These are phyloP conservation scores for Apogon hyalosoma DNA, from an alignment of 2,797 vertebrate genomes.

Conservation along the genomic window DNA sequence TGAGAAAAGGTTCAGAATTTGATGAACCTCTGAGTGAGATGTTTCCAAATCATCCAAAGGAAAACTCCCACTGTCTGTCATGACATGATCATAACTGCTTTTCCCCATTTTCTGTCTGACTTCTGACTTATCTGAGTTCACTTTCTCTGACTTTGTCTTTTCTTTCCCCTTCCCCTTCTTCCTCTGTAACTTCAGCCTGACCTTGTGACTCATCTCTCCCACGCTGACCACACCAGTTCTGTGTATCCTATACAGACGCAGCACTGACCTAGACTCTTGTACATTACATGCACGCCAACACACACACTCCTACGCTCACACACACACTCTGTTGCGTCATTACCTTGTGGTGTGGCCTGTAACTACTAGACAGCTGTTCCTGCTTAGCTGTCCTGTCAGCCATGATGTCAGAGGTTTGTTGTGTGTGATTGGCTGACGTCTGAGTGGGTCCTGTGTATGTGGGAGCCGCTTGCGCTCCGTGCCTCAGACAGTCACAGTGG, in stretches of 20 bases:
- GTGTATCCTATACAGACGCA: slow-evolving; percentile 56
- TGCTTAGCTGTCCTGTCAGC: slow-evolving; percentile 76
- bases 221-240: slow-evolving; percentile 74
- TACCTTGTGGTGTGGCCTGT: slow-evolving; percentile 60
- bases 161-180: slow-evolving; percentile 50
- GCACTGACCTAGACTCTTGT: slow-evolving; percentile 61
- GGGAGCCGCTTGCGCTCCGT: slow-evolving; percentile 31
- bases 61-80: slow-evolving; percentile 26
- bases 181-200: slow-evolving; percentile 68
- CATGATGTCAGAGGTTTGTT: slow-evolving; percentile 76
- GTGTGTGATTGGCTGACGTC: slow-evolving; percentile 77
- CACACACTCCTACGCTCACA: slow-evolving; percentile 15
- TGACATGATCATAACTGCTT: neutral
- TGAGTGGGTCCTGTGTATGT: slow-evolving; percentile 46
- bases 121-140: slow-evolving; percentile 39
- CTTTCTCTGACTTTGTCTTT: slow-evolving; percentile 46
- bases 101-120: slow-evolving; percentile 35
- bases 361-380: slow-evolving; percentile 75
- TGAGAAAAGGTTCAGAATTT: neutral
- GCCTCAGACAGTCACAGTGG: slow-evolving; percentile 32
- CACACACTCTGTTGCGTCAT: slow-evolving; percentile 62
- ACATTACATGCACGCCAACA: slow-evolving; percentile 7
- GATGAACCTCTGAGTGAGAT: slow-evolving; percentile 31
- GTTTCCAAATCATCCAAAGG: slow-evolving; percentile 30
- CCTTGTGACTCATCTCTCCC: slow-evolving; percentile 81